A percentile compares a stretch with the other conserved stretches of the same genome.
Evolutionary conservation across 2,888 invertebrate genomes (phyloP).

Genomic region (Mythimna lalbum): DNA sequence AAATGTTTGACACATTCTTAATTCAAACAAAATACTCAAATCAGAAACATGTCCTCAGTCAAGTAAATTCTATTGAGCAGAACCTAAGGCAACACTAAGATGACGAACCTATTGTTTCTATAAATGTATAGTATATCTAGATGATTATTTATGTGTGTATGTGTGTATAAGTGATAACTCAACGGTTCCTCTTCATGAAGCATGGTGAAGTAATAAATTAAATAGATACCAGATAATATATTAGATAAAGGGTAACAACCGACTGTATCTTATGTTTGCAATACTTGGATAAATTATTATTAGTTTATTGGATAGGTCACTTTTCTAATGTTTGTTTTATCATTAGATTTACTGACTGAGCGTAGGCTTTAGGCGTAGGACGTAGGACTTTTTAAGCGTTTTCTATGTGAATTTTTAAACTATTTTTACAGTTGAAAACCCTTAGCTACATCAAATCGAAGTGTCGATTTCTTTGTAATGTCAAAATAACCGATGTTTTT

Average conservation of each 20-base stretch:
- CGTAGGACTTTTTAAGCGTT: too few species aligned
- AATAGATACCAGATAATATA: conserved; percentile 51
- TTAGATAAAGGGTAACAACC: conserved; percentile 45
- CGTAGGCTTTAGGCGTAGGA: too few species aligned
- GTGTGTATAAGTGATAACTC: conserved; percentile 31
- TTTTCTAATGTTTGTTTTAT: conserved; percentile 39
- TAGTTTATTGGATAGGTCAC: conserved; percentile 42
- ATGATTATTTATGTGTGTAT: neutral
- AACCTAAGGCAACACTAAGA: neutral
- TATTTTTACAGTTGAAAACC: too few species aligned
- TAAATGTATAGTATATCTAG: neutral
- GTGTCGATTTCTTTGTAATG: too few species aligned
- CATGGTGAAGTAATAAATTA: conserved; percentile 56
- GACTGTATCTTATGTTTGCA: conserved; percentile 42
- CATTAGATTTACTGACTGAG: conserved; percentile 2
- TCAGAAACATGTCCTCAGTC: neutral
- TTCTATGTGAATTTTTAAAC: neutral
- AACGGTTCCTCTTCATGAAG: conserved; percentile 50
- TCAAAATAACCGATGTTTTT: too few species aligned
- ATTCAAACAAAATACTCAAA: too few species aligned
- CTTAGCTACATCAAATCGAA: too few species aligned
- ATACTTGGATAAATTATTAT: conserved; percentile 38
- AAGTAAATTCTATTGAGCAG: neutral
- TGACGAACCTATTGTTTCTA: neutral
- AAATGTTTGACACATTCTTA: too few species aligned